Conservation (phyloP, 2,888 invertebrate species). For the Patella pellucida region DNA sequence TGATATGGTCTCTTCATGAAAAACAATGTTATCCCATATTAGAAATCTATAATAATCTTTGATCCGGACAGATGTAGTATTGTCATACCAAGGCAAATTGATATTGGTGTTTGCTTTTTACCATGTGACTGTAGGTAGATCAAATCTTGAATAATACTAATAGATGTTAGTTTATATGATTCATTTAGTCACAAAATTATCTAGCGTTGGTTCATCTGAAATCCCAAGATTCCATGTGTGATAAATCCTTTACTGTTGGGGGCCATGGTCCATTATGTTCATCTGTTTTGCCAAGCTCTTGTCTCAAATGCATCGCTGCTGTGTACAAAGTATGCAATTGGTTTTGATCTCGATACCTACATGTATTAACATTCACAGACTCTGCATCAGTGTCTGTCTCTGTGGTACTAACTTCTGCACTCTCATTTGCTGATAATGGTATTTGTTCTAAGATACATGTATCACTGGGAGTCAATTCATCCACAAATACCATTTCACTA, state of each 20-base stretch:
- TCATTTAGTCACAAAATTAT: background rate
- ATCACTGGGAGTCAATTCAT: background rate
- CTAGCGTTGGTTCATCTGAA: background rate
- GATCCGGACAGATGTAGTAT: constrained; percentile 18
- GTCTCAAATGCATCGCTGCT: no score
- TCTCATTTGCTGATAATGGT: background rate
- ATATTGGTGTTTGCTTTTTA: constrained; percentile 8
- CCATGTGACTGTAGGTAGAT: constrained; percentile 12
- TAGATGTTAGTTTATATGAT: background rate
- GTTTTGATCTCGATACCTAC: no score
- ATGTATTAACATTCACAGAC: no score
- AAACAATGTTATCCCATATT: constrained; percentile 26
- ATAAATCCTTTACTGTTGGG: no score
- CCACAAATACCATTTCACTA: background rate
- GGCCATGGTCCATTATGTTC: no score
- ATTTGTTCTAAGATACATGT: background rate
- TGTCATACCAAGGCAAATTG: constrained; percentile 12
- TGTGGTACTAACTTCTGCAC: background rate
- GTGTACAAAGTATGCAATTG: no score
- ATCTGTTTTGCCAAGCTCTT: no score
- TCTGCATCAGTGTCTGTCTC: background rate
- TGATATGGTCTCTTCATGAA: constrained; percentile 19
- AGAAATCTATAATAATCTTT: background rate
- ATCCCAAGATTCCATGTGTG: background rate
- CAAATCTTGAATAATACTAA: constrained; percentile 21